phyloP scores from a whole-genome alignment of 2,113 vertebrate genomes.

The Narcine bancroftii region DNA sequence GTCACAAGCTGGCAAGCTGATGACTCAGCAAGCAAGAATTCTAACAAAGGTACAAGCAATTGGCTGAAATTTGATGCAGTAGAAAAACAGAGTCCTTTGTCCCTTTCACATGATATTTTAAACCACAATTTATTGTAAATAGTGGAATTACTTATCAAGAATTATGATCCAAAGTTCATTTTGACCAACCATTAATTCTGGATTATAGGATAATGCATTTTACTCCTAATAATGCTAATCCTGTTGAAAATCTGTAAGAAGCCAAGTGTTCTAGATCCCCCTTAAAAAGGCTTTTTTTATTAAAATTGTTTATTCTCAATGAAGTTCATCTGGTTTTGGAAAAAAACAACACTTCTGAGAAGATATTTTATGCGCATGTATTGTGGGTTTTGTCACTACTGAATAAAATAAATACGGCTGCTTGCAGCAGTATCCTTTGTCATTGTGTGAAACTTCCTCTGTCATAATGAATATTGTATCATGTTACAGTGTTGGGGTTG shows the following conservation, averaged over 20 bases:
- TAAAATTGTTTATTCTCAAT: neutral
- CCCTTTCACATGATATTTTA: constrained; percentile 2
- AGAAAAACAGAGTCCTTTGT: neutral
- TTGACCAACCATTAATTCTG: constrained; percentile 28
- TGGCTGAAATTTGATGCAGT: neutral
- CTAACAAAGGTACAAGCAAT: neutral
- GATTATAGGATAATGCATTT: constrained; percentile 13
- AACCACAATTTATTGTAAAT: neutral
- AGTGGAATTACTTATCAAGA: neutral
- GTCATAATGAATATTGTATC: neutral
- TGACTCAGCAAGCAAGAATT: neutral
- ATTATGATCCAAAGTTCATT: constrained; percentile 22
- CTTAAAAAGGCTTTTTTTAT: neutral
- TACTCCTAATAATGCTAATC: neutral
- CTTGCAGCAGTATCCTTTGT: neutral
- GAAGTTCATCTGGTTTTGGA: neutral
- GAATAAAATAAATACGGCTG: neutral
- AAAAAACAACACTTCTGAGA: neutral
- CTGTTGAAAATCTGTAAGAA: neutral
- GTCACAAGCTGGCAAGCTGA: neutral
- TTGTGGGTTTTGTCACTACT: neutral
- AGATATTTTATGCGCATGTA: neutral
- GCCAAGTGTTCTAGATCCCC: neutral
- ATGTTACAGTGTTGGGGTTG: neutral
- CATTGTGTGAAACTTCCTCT: neutral